Conservation (phyloP, 35 echinoderm and acorn worm genomes). For the Holothuria glaberrima region DNA sequence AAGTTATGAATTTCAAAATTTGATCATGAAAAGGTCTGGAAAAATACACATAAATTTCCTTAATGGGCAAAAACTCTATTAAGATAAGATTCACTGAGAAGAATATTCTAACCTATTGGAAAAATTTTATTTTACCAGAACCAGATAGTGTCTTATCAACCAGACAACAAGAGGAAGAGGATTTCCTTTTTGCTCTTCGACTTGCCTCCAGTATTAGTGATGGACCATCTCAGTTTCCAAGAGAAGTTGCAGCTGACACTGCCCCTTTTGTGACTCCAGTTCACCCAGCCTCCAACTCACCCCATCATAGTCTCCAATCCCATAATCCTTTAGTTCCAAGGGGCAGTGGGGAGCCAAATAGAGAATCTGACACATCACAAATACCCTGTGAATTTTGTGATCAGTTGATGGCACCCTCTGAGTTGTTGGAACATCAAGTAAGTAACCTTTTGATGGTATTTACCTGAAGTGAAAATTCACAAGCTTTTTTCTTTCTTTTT, state of each 20-base stretch:
- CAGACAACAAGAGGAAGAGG: conserved; percentile 60
- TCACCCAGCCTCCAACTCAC: too few relatives aligned
- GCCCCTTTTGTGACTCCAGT: background rate
- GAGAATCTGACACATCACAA: background rate
- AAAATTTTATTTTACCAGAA: background rate
- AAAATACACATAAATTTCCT: too few relatives aligned
- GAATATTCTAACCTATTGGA: too few relatives aligned
- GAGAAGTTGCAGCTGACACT: background rate
- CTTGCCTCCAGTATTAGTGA: conserved; percentile 39
- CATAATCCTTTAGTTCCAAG: background rate
- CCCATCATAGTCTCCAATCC: background rate
- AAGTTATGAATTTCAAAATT: too few relatives aligned
- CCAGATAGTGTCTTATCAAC: background rate
- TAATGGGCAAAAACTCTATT: too few relatives aligned
- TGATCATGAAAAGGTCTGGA: too few relatives aligned
- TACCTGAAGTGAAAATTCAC: too few relatives aligned
- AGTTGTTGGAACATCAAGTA: conserved; percentile 52
- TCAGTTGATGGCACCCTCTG: background rate
- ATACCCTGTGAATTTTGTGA: conserved; percentile 69
- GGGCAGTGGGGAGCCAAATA: background rate
- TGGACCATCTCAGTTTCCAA: background rate
- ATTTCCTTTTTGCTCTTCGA: conserved; percentile 56
- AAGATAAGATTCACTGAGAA: background rate
- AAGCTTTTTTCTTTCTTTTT: too few relatives aligned
- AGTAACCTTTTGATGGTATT: background rate